A percentile compares a stretch with the other conserved stretches of the same genome.
phyloP scores from a whole-genome alignment of 2,797 vertebrate species.

The Pelobates cultripes region DNA sequence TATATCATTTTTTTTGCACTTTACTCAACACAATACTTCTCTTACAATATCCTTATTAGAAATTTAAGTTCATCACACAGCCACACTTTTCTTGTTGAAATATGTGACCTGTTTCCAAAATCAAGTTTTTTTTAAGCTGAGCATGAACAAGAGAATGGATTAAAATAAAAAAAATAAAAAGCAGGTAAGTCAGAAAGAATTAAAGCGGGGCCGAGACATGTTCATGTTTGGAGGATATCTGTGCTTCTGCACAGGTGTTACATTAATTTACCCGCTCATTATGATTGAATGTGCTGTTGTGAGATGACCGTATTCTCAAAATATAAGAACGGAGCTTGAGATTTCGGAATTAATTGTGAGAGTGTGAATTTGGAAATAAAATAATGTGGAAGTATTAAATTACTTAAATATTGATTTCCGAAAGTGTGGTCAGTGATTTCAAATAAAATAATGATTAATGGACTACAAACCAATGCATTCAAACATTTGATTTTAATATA shows the following conservation, averaged over 20 bases:
- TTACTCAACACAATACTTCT: not conserved
- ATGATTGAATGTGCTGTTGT: not conserved
- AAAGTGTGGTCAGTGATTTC: no score
- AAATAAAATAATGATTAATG: no score
- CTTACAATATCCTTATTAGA: not conserved
- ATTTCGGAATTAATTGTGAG: not conserved
- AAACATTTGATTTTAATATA: no score
- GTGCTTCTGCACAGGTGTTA: constrained; percentile 4
- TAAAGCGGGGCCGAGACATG: not conserved
- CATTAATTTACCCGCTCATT: constrained; percentile 8
- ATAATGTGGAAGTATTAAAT: no score
- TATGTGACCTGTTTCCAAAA: not conserved
- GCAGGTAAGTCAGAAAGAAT: constrained; percentile 5
- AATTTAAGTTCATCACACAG: not conserved
- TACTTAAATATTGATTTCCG: no score
- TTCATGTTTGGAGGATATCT: not conserved
- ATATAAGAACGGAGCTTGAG: not conserved
- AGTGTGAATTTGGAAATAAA: not conserved
- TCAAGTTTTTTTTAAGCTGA: not conserved
- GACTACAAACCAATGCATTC: no score
- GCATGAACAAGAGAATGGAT: not conserved
- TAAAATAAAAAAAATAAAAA: not conserved
- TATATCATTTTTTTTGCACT: not conserved
- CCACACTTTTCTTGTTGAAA: not conserved
- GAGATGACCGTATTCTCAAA: not conserved